Evolutionary conservation across 2,888 invertebrate species (phyloP).

Genomic region (Meteorus cinctellus): DNA sequence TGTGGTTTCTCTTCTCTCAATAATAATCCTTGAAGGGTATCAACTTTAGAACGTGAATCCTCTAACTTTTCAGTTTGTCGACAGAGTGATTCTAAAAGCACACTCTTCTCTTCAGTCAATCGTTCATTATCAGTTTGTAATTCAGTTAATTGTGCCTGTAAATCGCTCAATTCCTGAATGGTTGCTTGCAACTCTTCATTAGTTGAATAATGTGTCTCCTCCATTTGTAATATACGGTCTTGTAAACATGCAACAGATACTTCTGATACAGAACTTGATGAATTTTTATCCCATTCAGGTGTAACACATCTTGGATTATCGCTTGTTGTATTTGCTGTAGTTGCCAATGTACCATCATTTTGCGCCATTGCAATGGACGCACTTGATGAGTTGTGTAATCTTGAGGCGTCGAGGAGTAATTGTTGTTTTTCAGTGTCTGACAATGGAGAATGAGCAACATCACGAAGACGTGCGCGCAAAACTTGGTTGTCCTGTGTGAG

Average conservation of each 20-base stretch:
- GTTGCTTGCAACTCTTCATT: slow-evolving; percentile 96
- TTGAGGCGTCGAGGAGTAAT: slow-evolving; percentile 81
- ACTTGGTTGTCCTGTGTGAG: slow-evolving; percentile 86
- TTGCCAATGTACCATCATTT: slow-evolving; percentile 57
- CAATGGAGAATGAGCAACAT: slow-evolving; percentile 86
- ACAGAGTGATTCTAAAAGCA: slow-evolving; percentile 91
- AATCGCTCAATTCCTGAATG: slow-evolving; percentile 91
- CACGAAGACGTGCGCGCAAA: slow-evolving; percentile 83
- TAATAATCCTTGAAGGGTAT: slow-evolving; percentile 86
- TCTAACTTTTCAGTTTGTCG: slow-evolving; percentile 94
- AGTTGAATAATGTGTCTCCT: slow-evolving; percentile 90
- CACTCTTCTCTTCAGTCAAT: slow-evolving; percentile 90
- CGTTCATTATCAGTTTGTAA: slow-evolving; percentile 91
- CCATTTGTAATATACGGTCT: slow-evolving; percentile 94
- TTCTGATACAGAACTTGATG: slow-evolving; percentile 89
- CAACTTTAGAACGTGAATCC: slow-evolving; percentile 88
- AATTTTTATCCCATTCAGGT: slow-evolving; percentile 94
- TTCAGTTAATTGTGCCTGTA: slow-evolving; percentile 87
- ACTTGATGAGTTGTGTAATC: slow-evolving; percentile 86
- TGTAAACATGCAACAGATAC: slow-evolving; percentile 94
- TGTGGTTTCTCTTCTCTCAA: slow-evolving; percentile 81
- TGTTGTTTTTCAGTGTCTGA: slow-evolving; percentile 90
- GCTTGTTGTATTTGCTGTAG: slow-evolving; percentile 52
- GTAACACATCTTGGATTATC: slow-evolving; percentile 82
- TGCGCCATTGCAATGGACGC: slow-evolving; percentile 80